Evolutionary conservation across 2,797 vertebrate species (phyloP), one percentile per base, ranked within the genome.

Genomic region (Sandelia bainsii): DNA sequence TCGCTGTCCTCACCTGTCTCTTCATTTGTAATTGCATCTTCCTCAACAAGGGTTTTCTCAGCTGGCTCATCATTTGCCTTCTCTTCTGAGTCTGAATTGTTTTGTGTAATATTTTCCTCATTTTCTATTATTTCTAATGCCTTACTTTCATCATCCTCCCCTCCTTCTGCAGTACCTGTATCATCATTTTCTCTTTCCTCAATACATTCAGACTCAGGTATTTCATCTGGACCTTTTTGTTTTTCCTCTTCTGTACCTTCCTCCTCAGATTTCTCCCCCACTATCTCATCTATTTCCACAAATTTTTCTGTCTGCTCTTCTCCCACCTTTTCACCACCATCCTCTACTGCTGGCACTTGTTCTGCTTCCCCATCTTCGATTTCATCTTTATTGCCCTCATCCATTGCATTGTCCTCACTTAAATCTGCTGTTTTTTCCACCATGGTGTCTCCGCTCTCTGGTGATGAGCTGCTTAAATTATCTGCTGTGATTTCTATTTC

Each of bases 401-500:
- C 73, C 4, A 56, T 29, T 0, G 1, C 17, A 44, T 54, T 61
- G 32, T 67, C 79, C 46, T 72, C 75, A 34, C 48, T 76, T 0
- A 8, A 49, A 20, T 71, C 86, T 69, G 29, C 65, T 67, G 32
- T 52, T 44, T 84, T 77, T 62, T 86, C 86, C 57, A 54, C 81
- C 3, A 77, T 50, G 56, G 80, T 63, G 39, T 76, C 82, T 79
- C 69, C 29, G 19, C 73, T 81, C 63, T 56, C 79, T 34, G 75
- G 81, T 19, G 52, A 19, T 1, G 60, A 84, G 78, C 77, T 71
- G 59, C 79, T 83, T 29, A 68, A 72, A 52, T 80, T 63, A 39
- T 81, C 87, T 2, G 50, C 62, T 14, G 65, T 46, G 79, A 72
- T 69, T 77, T 77, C 77, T 9, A 75, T 73, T 37, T 80, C 66